Base-by-base conservation (phyloP, 2,113 vertebrate genomes). In the Todiramphus saurophagus region DNA sequence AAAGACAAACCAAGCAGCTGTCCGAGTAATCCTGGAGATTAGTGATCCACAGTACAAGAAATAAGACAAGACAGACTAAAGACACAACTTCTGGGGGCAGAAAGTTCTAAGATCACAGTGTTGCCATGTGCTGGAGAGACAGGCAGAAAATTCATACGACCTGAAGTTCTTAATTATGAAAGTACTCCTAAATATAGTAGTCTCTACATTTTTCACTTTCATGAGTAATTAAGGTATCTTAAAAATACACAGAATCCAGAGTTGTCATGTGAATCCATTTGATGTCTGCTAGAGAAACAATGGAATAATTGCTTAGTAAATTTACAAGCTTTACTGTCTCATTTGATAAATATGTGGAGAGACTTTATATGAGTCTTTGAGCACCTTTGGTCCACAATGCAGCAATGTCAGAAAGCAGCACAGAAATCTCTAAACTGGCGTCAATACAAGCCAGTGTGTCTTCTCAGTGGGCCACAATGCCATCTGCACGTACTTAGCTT, bases 381-480 rank as follows among this genome's bases (percentile, higher is more conserved):
- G 87, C 30, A 67, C 5, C 27, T 53, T 44, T 78, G 19, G 15
- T 58, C 23, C 13, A 9, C 83, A 50, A 10, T 6, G 19, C 11
- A 75, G 67, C 53, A 48, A 14, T 30, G 41, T 0, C 28, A 55
- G 41, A 89, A 70, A 2, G 10, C 19, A 92, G 39, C 11, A 89
- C 58, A 75, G 55, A 60, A 59, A 82, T 66, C 35, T 35, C 75
- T 48, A 44, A 74, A 35, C 51, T 59, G 50, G 41, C 31, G 75
- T 24, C 56, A 41, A 2, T 15, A 48, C 21, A 63, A 89, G n/a
- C 5, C 44, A 44, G 5, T 0, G 0, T 33, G 25, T 44, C 30
- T 64, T 48, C 86, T 77, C 72, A n/a, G 43, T 13, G 24, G 33
- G 39, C 35, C 16, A 18, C 59, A 58, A 23, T 21, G 72, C 55